Percentiles rank a stretch among this genome's conserved stretches.
phyloP scores from a whole-genome alignment of 2,113 vertebrate species.

The Leptocoma aspasia region DNA sequence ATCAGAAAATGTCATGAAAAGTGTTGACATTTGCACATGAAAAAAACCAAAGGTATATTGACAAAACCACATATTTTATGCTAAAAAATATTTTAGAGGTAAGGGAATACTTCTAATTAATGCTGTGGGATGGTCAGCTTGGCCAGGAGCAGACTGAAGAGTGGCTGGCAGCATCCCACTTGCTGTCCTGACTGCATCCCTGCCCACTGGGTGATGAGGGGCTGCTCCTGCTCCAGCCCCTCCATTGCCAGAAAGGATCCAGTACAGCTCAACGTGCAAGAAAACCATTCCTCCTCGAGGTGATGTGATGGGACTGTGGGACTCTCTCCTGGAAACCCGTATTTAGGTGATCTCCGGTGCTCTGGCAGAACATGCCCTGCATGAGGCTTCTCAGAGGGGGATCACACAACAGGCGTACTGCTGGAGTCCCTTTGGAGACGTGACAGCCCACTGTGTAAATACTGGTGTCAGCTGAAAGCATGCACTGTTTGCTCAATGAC shows the following conservation, averaged over 20 bases:
- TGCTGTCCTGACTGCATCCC: not conserved
- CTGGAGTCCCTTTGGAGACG: not conserved
- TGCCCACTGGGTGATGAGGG: not conserved
- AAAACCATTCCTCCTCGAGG: not conserved
- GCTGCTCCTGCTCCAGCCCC: not conserved
- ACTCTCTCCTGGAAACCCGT: rapidly evolving
- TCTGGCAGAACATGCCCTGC: not conserved
- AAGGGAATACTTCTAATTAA: not conserved
- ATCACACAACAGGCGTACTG: not conserved
- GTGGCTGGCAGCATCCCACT: rapidly evolving
- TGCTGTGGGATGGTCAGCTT: not conserved
- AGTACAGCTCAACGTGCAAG: rapidly evolving
- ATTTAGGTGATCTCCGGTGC: rapidly evolving
- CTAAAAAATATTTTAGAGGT: not conserved
- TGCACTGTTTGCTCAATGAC: not conserved
- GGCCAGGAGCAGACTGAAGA: not conserved
- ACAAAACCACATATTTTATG: not conserved
- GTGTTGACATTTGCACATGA: not conserved
- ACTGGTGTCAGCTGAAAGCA: not conserved
- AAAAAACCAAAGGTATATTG: not conserved
- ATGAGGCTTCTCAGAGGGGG: not conserved
- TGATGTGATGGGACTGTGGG: not conserved
- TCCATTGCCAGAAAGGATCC: not conserved
- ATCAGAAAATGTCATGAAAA: conserved; percentile 27
- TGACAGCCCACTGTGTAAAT: not conserved